Evolutionary conservation across 2,113 vertebrate genomes (phyloP).

Genomic region (Callaeas wilsoni): DNA sequence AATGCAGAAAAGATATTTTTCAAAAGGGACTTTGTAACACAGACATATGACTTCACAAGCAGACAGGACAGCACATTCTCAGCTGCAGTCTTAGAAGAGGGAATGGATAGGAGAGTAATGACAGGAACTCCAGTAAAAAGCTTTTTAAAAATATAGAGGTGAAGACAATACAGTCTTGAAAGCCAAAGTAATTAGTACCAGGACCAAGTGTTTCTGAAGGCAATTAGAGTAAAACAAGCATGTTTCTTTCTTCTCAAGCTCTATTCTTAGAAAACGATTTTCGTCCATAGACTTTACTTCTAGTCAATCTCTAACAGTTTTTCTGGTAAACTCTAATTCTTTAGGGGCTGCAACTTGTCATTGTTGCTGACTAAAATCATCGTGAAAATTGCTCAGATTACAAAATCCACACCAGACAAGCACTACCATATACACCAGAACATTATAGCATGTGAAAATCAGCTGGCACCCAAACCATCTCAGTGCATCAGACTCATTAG

Average conservation of each 20-base stretch:
- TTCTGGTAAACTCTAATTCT: neutral
- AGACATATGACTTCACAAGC: neutral
- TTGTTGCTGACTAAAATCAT: neutral
- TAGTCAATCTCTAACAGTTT: neutral
- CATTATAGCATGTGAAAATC: neutral
- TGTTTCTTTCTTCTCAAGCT: neutral
- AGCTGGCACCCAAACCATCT: neutral
- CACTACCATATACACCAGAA: neutral
- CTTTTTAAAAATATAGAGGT: neutral
- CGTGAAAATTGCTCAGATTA: neutral
- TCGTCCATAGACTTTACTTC: conserved; percentile 9
- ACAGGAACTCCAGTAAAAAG: neutral
- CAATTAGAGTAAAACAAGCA: conserved; percentile 37
- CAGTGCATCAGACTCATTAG: neutral
- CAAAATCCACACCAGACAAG: neutral
- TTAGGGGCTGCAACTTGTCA: neutral
- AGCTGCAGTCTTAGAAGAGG: neutral
- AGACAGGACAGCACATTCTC: neutral
- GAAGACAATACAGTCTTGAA: neutral
- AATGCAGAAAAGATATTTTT: neutral
- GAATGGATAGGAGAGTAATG: neutral
- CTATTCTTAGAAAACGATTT: conserved; percentile 39
- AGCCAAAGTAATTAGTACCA: neutral
- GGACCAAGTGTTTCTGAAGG: conserved; percentile 42
- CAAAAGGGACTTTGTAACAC: conserved; percentile 41